phyloP scores from a whole-genome alignment of 2,888 invertebrate genomes.

The Perizoma affinitatum region DNA sequence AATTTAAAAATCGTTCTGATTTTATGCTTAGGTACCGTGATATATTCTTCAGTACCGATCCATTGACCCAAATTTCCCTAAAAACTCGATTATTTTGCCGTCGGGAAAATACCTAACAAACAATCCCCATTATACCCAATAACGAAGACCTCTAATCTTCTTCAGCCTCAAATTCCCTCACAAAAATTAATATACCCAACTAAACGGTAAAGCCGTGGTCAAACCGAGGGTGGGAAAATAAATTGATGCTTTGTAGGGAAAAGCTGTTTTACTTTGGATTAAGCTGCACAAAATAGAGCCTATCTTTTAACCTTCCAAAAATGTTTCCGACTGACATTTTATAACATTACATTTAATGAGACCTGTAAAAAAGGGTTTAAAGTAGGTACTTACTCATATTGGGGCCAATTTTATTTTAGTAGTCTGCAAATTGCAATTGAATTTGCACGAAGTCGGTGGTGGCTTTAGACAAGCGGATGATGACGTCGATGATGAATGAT shows the following conservation, averaged over 20 bases:
- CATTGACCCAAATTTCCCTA: slow-evolving; percentile 22
- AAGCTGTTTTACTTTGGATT: slow-evolving; percentile 7
- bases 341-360: too few species aligned
- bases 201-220: slow-evolving; percentile 45
- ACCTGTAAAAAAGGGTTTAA: too few species aligned
- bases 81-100: slow-evolving; percentile 34
- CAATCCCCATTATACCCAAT: slow-evolving; percentile 30
- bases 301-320: too few species aligned
- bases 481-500: too few species aligned
- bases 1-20: background rate
- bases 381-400: too few species aligned
- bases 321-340: too few species aligned
- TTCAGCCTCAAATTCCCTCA: slow-evolving; percentile 36
- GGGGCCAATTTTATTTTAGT: too few species aligned
- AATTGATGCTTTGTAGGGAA: slow-evolving; percentile 11
- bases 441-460: too few species aligned
- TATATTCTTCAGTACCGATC: slow-evolving; percentile 6
- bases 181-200: slow-evolving; percentile 56
- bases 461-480: too few species aligned
- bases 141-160: slow-evolving; percentile 25
- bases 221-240: slow-evolving; percentile 11
- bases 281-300: slow-evolving; percentile 6
- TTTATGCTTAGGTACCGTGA: background rate
- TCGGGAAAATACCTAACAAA: slow-evolving; percentile 33
- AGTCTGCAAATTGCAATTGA: too few species aligned